These are phyloP conservation scores for Panulirus ornatus DNA, from an alignment of 1,140 invertebrate genomes.

Conservation along the genomic window DNA sequence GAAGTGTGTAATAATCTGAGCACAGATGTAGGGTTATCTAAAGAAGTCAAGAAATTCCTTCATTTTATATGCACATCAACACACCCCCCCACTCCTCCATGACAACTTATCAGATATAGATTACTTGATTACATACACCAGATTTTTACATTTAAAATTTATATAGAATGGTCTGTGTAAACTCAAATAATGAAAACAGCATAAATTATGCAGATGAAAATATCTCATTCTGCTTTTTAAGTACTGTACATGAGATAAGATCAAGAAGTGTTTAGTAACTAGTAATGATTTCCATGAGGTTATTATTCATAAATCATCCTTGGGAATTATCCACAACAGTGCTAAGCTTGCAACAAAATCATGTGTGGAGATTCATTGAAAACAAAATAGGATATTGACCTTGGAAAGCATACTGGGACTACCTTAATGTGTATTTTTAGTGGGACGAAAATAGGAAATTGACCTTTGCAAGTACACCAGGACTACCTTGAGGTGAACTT, in stretches of 20 bases:
- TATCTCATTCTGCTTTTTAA: not conserved
- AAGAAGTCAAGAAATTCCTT: not conserved
- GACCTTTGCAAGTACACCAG: not conserved
- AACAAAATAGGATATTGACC: not conserved
- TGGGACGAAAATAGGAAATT: not conserved
- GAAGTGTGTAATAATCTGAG: not conserved
- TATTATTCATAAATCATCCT: not conserved
- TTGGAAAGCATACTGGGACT: not conserved
- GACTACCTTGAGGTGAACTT: not conserved
- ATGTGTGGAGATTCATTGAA: not conserved
- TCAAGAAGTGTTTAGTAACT: no score
- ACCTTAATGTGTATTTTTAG: not conserved
- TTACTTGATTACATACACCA: not conserved
- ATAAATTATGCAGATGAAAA: not conserved
- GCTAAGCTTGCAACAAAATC: not conserved
- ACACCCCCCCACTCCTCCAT: not conserved
- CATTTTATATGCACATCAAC: not conserved
- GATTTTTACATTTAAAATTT: not conserved
- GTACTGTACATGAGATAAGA: not conserved
- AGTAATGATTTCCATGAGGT: not conserved
- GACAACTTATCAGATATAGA: not conserved
- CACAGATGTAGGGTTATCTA: not conserved
- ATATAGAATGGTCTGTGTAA: not conserved
- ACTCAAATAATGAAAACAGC: not conserved
- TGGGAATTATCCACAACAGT: not conserved